Evolutionary conservation across 2,888 invertebrate genomes (phyloP).

Genomic region (Nemoura dubitans): DNA sequence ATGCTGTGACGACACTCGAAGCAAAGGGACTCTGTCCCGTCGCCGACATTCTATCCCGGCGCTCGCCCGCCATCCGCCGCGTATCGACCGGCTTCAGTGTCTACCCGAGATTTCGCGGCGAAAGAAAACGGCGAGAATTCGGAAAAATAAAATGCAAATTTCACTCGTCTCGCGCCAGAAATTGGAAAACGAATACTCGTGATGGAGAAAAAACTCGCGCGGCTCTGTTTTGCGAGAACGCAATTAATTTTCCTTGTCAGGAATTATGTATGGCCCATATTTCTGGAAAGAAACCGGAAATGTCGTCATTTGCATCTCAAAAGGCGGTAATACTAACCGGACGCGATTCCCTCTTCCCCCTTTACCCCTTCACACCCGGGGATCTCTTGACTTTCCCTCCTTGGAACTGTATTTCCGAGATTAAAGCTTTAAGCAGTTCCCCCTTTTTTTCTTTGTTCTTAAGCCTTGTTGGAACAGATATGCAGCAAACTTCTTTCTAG

Average conservation of each 20-base stretch:
- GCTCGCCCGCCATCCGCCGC: too few relatives aligned
- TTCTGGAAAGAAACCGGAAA: neutral
- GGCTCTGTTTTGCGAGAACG: neutral
- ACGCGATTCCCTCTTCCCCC: neutral
- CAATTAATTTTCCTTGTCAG: neutral
- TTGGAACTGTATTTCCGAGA: neutral
- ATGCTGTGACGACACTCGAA: too few relatives aligned
- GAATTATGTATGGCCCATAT: neutral
- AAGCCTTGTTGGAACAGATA: too few relatives aligned
- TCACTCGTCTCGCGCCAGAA: neutral
- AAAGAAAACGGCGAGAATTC: neutral
- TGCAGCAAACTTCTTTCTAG: too few relatives aligned
- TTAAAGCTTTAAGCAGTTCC: neutral
- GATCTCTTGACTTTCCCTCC: too few relatives aligned
- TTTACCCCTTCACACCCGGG: too few relatives aligned
- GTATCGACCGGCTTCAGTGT: too few relatives aligned
- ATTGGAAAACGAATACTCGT: neutral
- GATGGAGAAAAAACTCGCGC: neutral
- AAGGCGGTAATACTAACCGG: neutral
- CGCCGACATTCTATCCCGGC: too few relatives aligned
- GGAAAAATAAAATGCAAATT: neutral
- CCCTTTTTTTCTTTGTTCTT: too few relatives aligned
- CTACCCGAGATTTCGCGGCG: too few relatives aligned
- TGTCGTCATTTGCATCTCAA: neutral
- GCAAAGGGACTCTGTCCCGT: too few relatives aligned